Evolutionary conservation across 2,888 invertebrate genomes (phyloP).

Genomic region (Tenodera sinensis): DNA sequence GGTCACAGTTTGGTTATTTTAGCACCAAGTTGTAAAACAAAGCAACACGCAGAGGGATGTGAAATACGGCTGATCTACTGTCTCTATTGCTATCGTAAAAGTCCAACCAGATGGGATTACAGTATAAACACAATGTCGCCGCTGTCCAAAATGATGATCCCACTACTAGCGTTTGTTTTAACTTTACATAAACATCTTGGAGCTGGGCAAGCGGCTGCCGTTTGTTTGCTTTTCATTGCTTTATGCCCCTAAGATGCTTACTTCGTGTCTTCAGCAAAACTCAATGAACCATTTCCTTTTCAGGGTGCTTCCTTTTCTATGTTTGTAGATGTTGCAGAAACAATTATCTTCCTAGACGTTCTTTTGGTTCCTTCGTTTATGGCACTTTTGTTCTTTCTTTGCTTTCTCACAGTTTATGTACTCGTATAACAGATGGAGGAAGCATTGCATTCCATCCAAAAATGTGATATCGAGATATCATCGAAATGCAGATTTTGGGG

Average conservation of each 20-base stretch:
- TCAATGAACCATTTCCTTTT: not conserved
- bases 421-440: no score
- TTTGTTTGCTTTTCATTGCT: not conserved
- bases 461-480: no score
- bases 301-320: not conserved
- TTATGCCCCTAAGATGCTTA: not conserved
- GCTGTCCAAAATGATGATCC: not conserved
- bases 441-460: no score
- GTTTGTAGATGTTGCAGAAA: not conserved
- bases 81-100: not conserved
- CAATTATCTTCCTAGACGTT: no score
- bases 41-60: not conserved
- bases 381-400: no score
- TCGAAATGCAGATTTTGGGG: no score
- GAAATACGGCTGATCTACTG: not conserved
- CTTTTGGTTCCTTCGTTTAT: no score
- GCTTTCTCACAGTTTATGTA: no score
- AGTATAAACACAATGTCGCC: not conserved
- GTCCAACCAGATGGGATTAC: not conserved
- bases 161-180: not conserved
- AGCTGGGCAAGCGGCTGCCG: not conserved
- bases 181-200: not conserved
- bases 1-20: not conserved
- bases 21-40: not conserved
- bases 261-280: not conserved